phyloP scores from a whole-genome alignment of 2,888 invertebrate genomes.

The Clivina fossor region DNA sequence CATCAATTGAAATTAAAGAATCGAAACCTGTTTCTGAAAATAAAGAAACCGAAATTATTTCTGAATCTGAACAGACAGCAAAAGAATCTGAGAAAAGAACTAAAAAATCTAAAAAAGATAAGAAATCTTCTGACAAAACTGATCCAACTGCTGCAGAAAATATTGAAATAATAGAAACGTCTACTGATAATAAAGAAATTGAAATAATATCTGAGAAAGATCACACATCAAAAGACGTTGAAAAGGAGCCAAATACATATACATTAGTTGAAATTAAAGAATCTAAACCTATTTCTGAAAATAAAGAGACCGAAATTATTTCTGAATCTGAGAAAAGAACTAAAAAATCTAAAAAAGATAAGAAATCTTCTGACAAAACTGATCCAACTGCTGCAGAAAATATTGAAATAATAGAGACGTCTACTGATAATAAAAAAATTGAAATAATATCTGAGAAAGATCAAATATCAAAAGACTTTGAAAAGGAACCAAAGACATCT shows the following conservation, averaged over 20 bases:
- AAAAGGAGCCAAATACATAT: not conserved
- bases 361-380: too few species aligned
- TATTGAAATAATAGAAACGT: not conserved
- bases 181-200: not conserved
- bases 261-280: not conserved
- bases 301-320: not conserved
- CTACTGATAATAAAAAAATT: not conserved
- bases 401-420: not conserved
- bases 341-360: conserved; percentile 6
- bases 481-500: not conserved
- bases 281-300: not conserved
- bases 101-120: conserved; percentile 6
- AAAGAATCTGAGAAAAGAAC: conserved; percentile 7
- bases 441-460: too few species aligned
- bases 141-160: not conserved
- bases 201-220: too few species aligned
- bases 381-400: not conserved
- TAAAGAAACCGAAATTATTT: not conserved
- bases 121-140: too few species aligned
- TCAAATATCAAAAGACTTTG: too few species aligned
- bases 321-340: not conserved
- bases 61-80: not conserved
- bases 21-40: not conserved
- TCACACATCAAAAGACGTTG: too few species aligned
- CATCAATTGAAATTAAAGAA: not conserved